Conservation (phyloP, 2,888 invertebrate species). For the Tupiocoris notatus region DNA sequence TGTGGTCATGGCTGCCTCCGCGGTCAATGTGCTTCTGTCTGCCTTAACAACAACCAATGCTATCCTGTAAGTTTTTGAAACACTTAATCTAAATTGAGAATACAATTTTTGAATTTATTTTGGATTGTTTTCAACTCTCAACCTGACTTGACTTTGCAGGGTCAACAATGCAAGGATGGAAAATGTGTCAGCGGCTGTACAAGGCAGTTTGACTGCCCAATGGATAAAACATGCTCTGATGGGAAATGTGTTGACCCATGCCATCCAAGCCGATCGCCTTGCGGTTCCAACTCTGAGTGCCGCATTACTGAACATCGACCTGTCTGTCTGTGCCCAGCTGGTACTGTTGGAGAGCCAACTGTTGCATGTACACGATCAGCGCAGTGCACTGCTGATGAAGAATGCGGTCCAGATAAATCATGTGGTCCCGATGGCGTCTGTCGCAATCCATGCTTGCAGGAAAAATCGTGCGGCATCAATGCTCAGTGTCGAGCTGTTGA, state of each 20-base stretch:
- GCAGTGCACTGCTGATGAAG: slow-evolving; percentile 17
- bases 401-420: slow-evolving; percentile 55
- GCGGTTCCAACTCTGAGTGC: slow-evolving; percentile 79
- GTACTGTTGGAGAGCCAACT: slow-evolving; percentile 73
- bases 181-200: slow-evolving; percentile 78
- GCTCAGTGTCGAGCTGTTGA: slow-evolving; percentile 80
- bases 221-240: slow-evolving; percentile 69
- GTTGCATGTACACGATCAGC: slow-evolving; percentile 67
- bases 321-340: slow-evolving; percentile 83
- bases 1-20: slow-evolving; percentile 77
- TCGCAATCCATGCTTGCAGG: slow-evolving; percentile 76
- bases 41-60: slow-evolving; percentile 60
- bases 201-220: slow-evolving; percentile 74
- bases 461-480: slow-evolving; percentile 76
- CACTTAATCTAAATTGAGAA: too few relatives aligned
- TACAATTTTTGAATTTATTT: too few relatives aligned
- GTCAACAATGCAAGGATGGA: slow-evolving; percentile 72
- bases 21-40: slow-evolving; percentile 40
- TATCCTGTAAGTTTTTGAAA: slow-evolving; percentile 54
- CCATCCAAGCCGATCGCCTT: slow-evolving; percentile 62
- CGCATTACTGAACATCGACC: slow-evolving; percentile 76
- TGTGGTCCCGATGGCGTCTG: slow-evolving; percentile 70
- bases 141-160: too few relatives aligned
- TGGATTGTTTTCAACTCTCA: background rate
- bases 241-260: slow-evolving; percentile 68